These are phyloP conservation scores for Nicator chloris DNA, from an alignment of 2,113 vertebrate genomes.

Conservation along the genomic window DNA sequence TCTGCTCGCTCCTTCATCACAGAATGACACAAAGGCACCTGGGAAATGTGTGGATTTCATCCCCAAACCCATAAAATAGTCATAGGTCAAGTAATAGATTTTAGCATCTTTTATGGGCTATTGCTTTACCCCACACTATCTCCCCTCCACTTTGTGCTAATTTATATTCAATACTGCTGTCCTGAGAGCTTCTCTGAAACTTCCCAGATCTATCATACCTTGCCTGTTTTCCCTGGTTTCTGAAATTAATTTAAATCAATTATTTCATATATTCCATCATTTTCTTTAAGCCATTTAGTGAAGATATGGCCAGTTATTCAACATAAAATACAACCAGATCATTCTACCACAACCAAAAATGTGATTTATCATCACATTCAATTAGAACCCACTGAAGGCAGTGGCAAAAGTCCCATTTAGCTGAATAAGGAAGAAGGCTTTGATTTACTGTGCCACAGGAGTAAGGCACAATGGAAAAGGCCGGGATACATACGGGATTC, in stretches of 20 bases:
- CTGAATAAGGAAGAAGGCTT: neutral
- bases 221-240: conserved; percentile 25
- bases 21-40: neutral
- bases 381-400: conserved; percentile 20
- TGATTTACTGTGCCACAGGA: neutral
- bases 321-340: conserved; percentile 33
- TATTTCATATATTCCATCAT: conserved; percentile 20
- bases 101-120: neutral
- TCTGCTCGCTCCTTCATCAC: neutral
- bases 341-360: neutral
- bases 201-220: conserved; percentile 22
- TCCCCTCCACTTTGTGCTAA: neutral
- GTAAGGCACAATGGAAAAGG: neutral
- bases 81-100: neutral
- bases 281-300: conserved; percentile 36
- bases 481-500: conserved; percentile 88
- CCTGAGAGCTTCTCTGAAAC: conserved; percentile 13
- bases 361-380: conserved; percentile 36
- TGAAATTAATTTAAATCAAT: conserved; percentile 39
- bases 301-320: conserved; percentile 17
- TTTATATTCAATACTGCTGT: conserved; percentile 4
- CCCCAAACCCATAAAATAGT: neutral
- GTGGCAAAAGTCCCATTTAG: neutral
- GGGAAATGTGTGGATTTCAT: neutral
- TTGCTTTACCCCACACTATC: neutral